These are phyloP conservation scores for Autographa gamma DNA, from an alignment of 2,888 invertebrate genomes.

Conservation along the genomic window DNA sequence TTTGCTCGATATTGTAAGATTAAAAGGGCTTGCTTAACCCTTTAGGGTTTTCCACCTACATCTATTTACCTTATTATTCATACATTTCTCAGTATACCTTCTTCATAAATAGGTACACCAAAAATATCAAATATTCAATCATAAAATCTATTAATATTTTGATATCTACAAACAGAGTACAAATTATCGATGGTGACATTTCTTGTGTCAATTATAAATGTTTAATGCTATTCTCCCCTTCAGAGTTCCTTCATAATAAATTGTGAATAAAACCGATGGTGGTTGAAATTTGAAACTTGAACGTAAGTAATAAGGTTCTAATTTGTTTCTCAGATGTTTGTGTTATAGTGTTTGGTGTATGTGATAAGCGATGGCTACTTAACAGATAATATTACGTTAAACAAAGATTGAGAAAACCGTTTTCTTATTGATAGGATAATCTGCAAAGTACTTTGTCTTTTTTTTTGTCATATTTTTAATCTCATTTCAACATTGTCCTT, in stretches of 20 bases:
- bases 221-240: conserved; percentile 44
- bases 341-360: conserved; percentile 9
- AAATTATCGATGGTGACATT: conserved; percentile 41
- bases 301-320: not conserved
- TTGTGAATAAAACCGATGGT: conserved; percentile 8
- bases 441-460: too few relatives aligned
- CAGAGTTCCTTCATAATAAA: conserved; percentile 27
- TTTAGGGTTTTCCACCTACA: not conserved
- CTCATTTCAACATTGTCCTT: too few relatives aligned
- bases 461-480: too few relatives aligned
- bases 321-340: not conserved
- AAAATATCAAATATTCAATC: conserved; percentile 32
- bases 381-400: too few relatives aligned
- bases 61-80: not conserved
- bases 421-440: too few relatives aligned
- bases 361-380: not conserved
- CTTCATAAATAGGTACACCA: conserved; percentile 7
- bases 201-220: conserved; percentile 52
- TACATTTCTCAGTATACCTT: not conserved
- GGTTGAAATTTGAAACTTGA: conserved; percentile 12
- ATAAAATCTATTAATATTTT: conserved; percentile 39
- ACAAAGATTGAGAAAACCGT: too few relatives aligned
- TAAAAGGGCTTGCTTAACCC: too few relatives aligned
- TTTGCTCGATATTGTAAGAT: too few relatives aligned
- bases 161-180: conserved; percentile 14